These are phyloP conservation scores for Micrastur ruficollis DNA, from an alignment of 2,797 vertebrate genomes.

Conservation along the genomic window DNA sequence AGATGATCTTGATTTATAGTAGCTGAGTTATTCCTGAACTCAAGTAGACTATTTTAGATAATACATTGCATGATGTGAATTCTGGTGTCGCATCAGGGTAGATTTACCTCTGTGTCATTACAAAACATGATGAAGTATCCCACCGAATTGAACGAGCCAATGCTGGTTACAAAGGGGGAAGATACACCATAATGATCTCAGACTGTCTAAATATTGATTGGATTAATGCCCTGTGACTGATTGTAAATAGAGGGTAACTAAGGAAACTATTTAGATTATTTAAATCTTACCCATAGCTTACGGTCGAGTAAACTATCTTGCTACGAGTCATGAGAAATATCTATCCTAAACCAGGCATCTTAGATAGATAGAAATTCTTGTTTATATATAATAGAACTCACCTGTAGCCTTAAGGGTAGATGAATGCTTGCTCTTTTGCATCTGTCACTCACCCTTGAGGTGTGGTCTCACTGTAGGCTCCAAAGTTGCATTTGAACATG, in stretches of 20 bases:
- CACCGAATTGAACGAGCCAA: accelerated
- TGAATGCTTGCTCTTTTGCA: not conserved
- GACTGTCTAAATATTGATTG: not conserved
- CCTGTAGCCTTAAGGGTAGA: not conserved
- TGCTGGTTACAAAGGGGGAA: not conserved
- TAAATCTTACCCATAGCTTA: not conserved
- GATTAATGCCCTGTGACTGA: not conserved
- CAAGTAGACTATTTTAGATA: not conserved
- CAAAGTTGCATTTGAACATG: not conserved
- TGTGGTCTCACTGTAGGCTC: not conserved
- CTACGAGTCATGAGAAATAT: not conserved
- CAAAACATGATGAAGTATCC: not conserved
- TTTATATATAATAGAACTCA: not conserved
- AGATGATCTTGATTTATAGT: not conserved
- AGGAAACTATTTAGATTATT: not conserved
- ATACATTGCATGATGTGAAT: not conserved
- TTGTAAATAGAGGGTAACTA: not conserved
- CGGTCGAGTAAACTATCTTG: not conserved
- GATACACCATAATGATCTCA: not conserved
- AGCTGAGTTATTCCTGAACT: not conserved
- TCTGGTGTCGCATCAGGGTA: not conserved
- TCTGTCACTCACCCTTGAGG: not conserved
- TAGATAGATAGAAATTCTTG: not conserved
- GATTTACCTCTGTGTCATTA: not conserved
- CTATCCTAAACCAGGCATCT: not conserved